phyloP scores from a whole-genome alignment of 2,113 vertebrate genomes.

The Zosterops hypoxanthus region DNA sequence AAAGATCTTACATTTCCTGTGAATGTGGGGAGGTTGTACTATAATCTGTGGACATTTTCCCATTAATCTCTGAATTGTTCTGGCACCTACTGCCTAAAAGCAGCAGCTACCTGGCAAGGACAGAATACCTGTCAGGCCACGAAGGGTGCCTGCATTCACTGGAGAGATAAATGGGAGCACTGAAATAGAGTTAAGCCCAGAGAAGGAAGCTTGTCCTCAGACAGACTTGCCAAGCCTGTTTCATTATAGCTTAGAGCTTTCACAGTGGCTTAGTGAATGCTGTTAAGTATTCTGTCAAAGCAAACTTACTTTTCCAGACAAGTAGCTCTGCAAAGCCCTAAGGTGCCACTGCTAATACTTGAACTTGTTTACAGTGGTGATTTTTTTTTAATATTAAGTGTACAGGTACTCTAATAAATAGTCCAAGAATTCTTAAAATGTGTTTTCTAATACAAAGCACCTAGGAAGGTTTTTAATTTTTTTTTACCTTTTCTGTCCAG shows the following conservation, averaged over 20 bases:
- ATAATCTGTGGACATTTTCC: slow-evolving; percentile 52
- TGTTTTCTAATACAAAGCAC: neutral
- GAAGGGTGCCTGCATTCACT: slow-evolving; percentile 20
- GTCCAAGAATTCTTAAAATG: neutral
- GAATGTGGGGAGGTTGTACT: slow-evolving; percentile 26
- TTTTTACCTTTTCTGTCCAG: neutral
- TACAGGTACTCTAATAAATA: neutral
- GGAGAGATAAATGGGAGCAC: slow-evolving; percentile 29
- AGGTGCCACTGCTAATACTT: neutral
- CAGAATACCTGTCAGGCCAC: slow-evolving; percentile 49
- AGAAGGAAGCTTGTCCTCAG: slow-evolving; percentile 30
- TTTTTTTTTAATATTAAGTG: neutral
- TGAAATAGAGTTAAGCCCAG: slow-evolving; percentile 31
- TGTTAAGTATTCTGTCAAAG: slow-evolving; percentile 49
- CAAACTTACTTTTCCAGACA: slow-evolving; percentile 33
- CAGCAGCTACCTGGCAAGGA: slow-evolving; percentile 67
- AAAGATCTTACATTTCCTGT: slow-evolving; percentile 5
- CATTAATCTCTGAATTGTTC: slow-evolving; percentile 54
- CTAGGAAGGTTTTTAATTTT: neutral
- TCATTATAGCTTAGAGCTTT: slow-evolving; percentile 31
- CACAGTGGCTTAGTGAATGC: neutral
- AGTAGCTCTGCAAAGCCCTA: neutral
- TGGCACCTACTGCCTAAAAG: slow-evolving; percentile 63
- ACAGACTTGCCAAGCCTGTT: slow-evolving; percentile 36
- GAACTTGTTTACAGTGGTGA: neutral